A percentile compares a stretch with the other conserved stretches of the same genome.
Evolutionary conservation across 2,113 vertebrate species (phyloP).

Genomic region (Syrmaticus mikado): DNA sequence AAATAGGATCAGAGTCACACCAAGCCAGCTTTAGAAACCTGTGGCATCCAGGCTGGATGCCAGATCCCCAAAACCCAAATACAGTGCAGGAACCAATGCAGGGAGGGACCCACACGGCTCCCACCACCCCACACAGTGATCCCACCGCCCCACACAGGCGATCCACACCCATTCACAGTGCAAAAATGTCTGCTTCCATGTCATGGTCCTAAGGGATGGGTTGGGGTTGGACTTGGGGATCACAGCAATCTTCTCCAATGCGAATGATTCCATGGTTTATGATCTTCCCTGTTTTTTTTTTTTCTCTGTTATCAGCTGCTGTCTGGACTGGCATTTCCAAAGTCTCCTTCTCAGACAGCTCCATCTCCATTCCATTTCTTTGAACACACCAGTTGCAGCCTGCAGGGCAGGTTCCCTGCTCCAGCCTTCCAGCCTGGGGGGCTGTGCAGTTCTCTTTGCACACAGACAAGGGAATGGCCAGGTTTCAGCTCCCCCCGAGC

Average conservation of each 20-base stretch:
- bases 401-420: slow-evolving; percentile 33
- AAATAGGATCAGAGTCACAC: not conserved
- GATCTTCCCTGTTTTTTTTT: not conserved
- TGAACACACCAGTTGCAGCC: slow-evolving; percentile 2
- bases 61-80: not conserved
- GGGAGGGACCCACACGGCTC: not conserved
- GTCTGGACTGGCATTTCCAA: not conserved
- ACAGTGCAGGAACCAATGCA: not conserved
- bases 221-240: too few species aligned
- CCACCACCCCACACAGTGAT: not conserved
- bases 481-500: not conserved
- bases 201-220: too few species aligned
- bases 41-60: not conserved
- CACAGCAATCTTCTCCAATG: too few species aligned
- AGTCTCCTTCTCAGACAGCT: not conserved
- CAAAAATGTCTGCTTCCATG: too few species aligned
- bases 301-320: not conserved
- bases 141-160: not conserved
- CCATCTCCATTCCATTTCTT: slow-evolving; percentile 7
- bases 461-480: not conserved
- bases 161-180: too few species aligned
- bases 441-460: not conserved
- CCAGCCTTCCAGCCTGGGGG: slow-evolving; percentile 1
- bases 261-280: too few species aligned
- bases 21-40: slow-evolving; percentile 30